A percentile compares a stretch with the other conserved stretches of the same genome.
phyloP scores from a whole-genome alignment of 1,140 invertebrate species.

The Achroia grisella region DNA sequence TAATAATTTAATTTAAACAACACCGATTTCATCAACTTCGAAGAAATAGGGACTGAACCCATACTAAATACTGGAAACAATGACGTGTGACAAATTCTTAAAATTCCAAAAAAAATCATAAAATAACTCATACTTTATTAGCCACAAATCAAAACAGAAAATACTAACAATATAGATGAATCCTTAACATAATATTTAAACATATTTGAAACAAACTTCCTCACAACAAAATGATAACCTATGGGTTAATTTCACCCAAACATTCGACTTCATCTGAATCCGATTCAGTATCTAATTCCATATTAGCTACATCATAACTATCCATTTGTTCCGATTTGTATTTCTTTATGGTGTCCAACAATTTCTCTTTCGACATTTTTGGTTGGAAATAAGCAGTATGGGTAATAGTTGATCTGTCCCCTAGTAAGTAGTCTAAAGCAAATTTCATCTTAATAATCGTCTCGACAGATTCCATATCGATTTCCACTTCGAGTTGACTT shows the following conservation, averaged over 20 bases:
- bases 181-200: too few species aligned
- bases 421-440: constrained; percentile 36
- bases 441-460: constrained; percentile 32
- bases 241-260: constrained; percentile 2
- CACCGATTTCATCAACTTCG: too few species aligned
- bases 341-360: constrained; percentile 34
- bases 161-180: too few species aligned
- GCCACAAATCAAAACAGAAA: too few species aligned
- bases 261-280: constrained; percentile 8
- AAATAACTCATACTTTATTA: too few species aligned
- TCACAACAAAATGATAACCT: too few species aligned
- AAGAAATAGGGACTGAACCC: too few species aligned
- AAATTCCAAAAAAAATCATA: too few species aligned
- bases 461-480: constrained; percentile 52
- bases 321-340: constrained; percentile 40
- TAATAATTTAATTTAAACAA: too few species aligned
- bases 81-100: too few species aligned
- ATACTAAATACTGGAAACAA: too few species aligned
- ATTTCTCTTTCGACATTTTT: constrained; percentile 12
- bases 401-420: constrained; percentile 4
- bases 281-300: constrained; percentile 36
- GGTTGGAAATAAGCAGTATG: constrained; percentile 19
- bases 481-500: constrained; percentile 28
- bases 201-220: too few species aligned
- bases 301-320: constrained; percentile 48